Base-by-base conservation (phyloP, 2,888 invertebrate genomes). In the Pristionchus maxplancki region DNA sequence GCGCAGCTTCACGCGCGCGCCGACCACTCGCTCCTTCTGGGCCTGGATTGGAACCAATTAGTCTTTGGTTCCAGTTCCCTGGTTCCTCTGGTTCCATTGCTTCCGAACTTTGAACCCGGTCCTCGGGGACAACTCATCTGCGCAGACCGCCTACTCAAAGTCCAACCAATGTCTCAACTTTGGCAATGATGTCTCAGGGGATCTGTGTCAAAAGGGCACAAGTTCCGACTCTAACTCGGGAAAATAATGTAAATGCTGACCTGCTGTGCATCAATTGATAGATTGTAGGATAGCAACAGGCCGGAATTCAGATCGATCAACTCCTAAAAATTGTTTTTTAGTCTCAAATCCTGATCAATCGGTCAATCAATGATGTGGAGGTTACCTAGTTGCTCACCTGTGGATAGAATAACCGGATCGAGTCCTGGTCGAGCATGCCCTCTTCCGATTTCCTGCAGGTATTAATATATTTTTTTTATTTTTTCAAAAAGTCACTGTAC, bases 321-420 rank as follows among this genome's bases (percentile, higher is more conserved):
- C 53, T 91, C 90, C 91, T 92, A n/a, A 58, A n/a, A 17, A 58
- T 17, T 58, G 58, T 5, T 11, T 44, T 9, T 44, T 44, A 44
- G 6, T 44, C 11, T 44, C 44, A 11, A 9, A 9, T 44, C 8
- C 28, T 9, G 28, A 15, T 17, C 64, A 64, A 64, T 64, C 5
- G 64, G 64, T 11, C 44, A 44, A 44, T 44, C 6, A 44, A 44
- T 44, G 44, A 44, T 44, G 44, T 44, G 11, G 44, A 44, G 44
- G 11, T 11, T 44, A 44, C 6, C 6, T 44, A 15, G n/a, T 5
- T 62, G n/a, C 88, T n/a, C 8, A 90, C 90, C 87, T 87, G 83
- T 8, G 92, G 91, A 88, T 92, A 92, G 90, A 92, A 93, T 86
- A 93, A 91, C 74, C 93, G 89, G 50, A 93, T 90, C 88, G 90